Conservation (phyloP, 2,113 vertebrate species). For the Tragelaphus strepsiceros region DNA sequence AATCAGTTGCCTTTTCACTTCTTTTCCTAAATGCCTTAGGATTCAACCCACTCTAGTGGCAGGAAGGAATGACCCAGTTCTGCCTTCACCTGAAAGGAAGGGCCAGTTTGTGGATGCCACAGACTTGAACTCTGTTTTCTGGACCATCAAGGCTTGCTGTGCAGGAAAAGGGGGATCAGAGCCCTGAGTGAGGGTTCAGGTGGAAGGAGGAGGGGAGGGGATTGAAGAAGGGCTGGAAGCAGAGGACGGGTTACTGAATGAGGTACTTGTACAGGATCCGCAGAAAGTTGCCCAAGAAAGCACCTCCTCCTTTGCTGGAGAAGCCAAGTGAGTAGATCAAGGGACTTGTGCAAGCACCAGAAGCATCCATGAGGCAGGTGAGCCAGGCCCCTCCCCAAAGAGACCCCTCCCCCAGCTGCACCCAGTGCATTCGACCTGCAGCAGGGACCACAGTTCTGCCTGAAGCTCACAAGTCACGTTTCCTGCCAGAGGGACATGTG, state of each 20-base stretch:
- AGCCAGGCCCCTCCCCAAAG: not conserved
- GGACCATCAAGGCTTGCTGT: not conserved
- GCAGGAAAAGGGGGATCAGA: not conserved
- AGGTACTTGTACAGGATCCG: not conserved
- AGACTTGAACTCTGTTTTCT: not conserved
- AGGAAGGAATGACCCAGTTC: not conserved
- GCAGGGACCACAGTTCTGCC: rapidly evolving
- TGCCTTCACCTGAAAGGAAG: not conserved
- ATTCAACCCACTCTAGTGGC: not conserved
- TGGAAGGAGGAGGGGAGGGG: not conserved
- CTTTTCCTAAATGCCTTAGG: not conserved
- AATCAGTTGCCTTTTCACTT: not conserved
- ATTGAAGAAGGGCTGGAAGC: not conserved
- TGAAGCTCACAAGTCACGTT: not conserved
- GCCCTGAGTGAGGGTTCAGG: not conserved
- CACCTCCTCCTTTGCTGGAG: not conserved
- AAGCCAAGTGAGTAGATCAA: not conserved
- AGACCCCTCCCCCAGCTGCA: not conserved
- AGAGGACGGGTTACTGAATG: not conserved
- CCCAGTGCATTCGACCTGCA: not conserved
- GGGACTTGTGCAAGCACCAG: not conserved
- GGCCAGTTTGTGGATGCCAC: not conserved
- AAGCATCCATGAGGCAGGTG: not conserved
- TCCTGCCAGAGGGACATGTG: not conserved
- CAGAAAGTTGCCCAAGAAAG: not conserved